Base-by-base conservation (phyloP, 2,113 vertebrate genomes). In the Pterophyllum scalare region DNA sequence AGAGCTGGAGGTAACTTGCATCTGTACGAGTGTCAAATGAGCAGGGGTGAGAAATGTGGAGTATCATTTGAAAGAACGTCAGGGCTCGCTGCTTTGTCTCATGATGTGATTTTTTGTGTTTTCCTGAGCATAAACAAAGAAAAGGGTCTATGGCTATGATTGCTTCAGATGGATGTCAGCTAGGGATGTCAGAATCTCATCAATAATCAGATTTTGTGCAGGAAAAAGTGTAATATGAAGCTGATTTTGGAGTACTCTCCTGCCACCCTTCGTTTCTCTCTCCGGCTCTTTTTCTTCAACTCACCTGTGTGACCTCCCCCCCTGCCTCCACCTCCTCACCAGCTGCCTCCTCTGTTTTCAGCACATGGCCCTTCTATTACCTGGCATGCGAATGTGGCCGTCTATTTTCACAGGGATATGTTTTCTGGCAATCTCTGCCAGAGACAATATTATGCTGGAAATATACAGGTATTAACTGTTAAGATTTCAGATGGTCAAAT, bases 401-500 rank as follows among this genome's bases (percentile, higher is more conserved):
- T 95, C 95, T 95, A 92, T 95, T 94, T 95, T 94, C 84, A 26
- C 62, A 56, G 83, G 93, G 91, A 90, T 90, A 77, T 80, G 59
- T 87, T 95, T 95, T 94, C 94, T 92, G 82, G 64, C 67, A 7
- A 61, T 85, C 83, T 65, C 35, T 93, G 94, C 95, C 95, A 95
- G 94, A 90, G 86, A 94, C 92, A 95, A 95, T 94, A 95, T 95
- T 94, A 89, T 93, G 78, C 91, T 94, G 94, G 93, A 95, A 95
- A 94, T 33, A 91, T 94, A 83, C 92, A 93, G 93, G 94, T 93
- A 94, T 95, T 95, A 94, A 92, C 91, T 92, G 92, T 93, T 92
- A 93, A 90, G 93, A 93, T 85, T 94, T 93, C 90, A 93, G 88
- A 94, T 89, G 91, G 91, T 84, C 91, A 94, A 94, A 94, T 94